Percentiles rank a stretch among this genome's conserved stretches.
Conservation (phyloP, 2,888 invertebrate species). For the Hypomecis punctinalis region DNA sequence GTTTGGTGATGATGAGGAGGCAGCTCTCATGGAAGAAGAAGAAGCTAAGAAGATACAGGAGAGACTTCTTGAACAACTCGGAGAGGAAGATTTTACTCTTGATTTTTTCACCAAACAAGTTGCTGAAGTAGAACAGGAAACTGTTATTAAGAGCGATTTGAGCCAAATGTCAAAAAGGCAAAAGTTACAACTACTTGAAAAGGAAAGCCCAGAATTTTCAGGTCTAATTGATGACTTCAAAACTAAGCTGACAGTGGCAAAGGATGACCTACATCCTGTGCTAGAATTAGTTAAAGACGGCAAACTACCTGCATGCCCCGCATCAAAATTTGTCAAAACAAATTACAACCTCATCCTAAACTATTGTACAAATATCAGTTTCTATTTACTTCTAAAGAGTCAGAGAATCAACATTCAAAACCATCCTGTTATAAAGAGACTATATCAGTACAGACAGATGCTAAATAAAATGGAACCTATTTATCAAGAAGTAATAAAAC, state of each 20-base stretch:
- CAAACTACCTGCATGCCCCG: conserved; percentile 86
- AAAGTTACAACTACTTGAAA: conserved; percentile 90
- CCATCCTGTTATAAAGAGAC: conserved; percentile 95
- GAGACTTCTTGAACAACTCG: conserved; percentile 90
- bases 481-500: conserved; percentile 88
- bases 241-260: conserved; percentile 87
- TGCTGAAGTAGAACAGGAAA: conserved; percentile 74
- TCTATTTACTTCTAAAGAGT: conserved; percentile 93
- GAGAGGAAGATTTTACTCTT: conserved; percentile 90
- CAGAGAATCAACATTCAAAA: conserved; percentile 89
- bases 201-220: conserved; percentile 95
- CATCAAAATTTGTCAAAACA: conserved; percentile 89
- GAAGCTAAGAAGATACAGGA: conserved; percentile 93
- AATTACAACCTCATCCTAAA: conserved; percentile 90
- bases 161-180: conserved; percentile 90
- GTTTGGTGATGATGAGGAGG: conserved; percentile 87
- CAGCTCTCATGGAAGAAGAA: conserved; percentile 91
- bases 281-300: conserved; percentile 86
- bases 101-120: conserved; percentile 82
- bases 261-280: conserved; percentile 88
- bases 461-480: conserved; percentile 89
- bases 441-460: conserved; percentile 92
- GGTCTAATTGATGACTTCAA: conserved; percentile 92
- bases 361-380: conserved; percentile 94
- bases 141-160: conserved; percentile 90